Percentiles rank a stretch among this genome's conserved stretches.
Evolutionary conservation across 2,888 invertebrate species (phyloP).

Genomic region (Andrena bucephala): DNA sequence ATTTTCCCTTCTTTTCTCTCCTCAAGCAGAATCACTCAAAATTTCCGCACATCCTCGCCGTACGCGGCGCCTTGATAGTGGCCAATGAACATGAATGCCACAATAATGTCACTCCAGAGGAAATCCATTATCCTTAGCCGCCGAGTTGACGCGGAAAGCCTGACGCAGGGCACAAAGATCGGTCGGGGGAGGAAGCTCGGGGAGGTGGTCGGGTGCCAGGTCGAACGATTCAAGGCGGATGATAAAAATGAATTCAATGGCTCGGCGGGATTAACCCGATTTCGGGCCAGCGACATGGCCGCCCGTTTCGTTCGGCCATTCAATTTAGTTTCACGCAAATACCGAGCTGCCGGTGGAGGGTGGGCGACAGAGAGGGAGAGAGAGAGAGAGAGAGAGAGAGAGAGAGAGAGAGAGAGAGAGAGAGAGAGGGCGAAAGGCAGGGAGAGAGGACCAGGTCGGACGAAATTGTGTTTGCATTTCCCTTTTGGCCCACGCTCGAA

Average conservation of each 20-base stretch:
- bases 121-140: not conserved
- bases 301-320: slow-evolving; percentile 65
- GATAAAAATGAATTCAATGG: slow-evolving; percentile 70
- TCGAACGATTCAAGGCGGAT: slow-evolving; percentile 48
- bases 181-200: slow-evolving; percentile 3
- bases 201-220: slow-evolving; percentile 9
- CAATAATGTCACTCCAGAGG: not conserved
- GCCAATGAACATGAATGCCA: too few species aligned
- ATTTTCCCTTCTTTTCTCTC: not conserved
- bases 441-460: slow-evolving; percentile 12
- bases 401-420: too few species aligned
- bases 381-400: too few species aligned
- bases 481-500: slow-evolving; percentile 55
- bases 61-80: too few species aligned
- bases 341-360: slow-evolving; percentile 28
- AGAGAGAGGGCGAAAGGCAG: slow-evolving; percentile 8
- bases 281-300: slow-evolving; percentile 42
- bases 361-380: not conserved
- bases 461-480: slow-evolving; percentile 64
- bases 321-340: slow-evolving; percentile 70
- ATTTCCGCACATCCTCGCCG: too few species aligned
- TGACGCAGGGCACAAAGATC: not conserved
- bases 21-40: not conserved
- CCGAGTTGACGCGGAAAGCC: not conserved
- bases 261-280: slow-evolving; percentile 65